phyloP scores from a whole-genome alignment of 1,140 invertebrate genomes.

The Helicorthomorpha holstii region DNA sequence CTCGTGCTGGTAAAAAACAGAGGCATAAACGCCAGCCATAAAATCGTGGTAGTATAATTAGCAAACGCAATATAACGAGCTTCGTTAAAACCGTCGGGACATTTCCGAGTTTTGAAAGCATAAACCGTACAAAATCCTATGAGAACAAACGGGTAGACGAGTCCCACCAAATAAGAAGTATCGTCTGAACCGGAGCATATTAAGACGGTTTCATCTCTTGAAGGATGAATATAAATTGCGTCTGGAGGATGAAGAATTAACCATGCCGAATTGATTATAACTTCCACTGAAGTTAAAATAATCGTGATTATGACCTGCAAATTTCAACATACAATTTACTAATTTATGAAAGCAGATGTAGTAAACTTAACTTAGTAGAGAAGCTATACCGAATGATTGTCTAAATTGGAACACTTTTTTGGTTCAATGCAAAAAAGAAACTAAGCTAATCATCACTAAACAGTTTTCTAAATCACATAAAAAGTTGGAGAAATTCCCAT shows the following conservation, averaged over 20 bases:
- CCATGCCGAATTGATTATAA: conserved; percentile 34
- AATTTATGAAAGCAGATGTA: background rate
- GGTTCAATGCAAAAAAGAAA: too few species aligned
- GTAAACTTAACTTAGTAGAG: background rate
- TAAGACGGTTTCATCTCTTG: conserved; percentile 20
- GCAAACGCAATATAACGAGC: conserved; percentile 54
- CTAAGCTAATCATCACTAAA: too few species aligned
- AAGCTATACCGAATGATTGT: background rate
- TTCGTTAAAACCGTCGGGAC: conserved; percentile 60
- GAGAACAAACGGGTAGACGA: conserved; percentile 37
- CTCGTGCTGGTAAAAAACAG: conserved; percentile 42
- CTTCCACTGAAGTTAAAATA: conserved; percentile 33
- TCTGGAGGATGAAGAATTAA: conserved; percentile 29
- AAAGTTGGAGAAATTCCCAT: too few species aligned
- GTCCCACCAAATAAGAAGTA: conserved; percentile 33
- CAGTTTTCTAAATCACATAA: too few species aligned
- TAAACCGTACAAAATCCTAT: conserved; percentile 47
- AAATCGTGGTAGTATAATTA: conserved; percentile 55
- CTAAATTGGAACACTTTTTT: background rate
- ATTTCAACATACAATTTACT: background rate
- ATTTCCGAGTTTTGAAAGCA: conserved; percentile 53
- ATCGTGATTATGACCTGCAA: conserved; percentile 13
- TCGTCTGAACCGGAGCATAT: conserved; percentile 32
- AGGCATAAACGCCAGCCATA: conserved; percentile 59
- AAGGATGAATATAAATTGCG: conserved; percentile 26